Percentiles rank a stretch among this genome's conserved stretches.
Conservation (phyloP, 2,797 vertebrate species). For the Microtus californicus region DNA sequence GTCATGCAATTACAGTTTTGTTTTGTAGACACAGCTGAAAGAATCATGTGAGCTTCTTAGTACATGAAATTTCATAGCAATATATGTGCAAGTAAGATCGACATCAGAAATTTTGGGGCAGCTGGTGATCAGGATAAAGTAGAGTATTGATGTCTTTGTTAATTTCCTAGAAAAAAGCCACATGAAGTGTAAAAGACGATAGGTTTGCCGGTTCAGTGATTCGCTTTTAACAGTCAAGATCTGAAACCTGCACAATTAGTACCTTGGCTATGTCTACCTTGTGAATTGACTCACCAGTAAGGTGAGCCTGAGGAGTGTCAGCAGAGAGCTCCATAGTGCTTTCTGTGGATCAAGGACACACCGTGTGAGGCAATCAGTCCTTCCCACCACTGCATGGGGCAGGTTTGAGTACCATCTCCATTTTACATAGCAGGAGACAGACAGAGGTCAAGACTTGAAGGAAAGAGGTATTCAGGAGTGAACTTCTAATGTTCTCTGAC, state of each 20-base stretch:
- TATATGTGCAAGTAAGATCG: background rate
- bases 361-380: background rate
- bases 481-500: constrained; percentile 28
- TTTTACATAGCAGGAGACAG: constrained; percentile 6
- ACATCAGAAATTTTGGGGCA: background rate
- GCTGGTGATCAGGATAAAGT: background rate
- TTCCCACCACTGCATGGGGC: background rate
- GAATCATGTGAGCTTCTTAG: background rate
- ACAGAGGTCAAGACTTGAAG: constrained; percentile 26
- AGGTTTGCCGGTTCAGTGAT: background rate
- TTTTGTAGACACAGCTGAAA: background rate
- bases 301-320: background rate
- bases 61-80: background rate
- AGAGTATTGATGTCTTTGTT: background rate
- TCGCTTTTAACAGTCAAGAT: background rate
- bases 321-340: background rate
- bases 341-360: background rate
- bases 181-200: background rate
- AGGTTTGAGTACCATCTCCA: background rate
- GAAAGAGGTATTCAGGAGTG: background rate
- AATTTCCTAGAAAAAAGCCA: background rate
- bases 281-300: background rate
- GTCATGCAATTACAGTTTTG: background rate
- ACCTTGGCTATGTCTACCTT: background rate
- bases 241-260: background rate